These are phyloP conservation scores for Cyclophora albipunctata DNA, from an alignment of 2,888 invertebrate genomes.

Conservation along the genomic window DNA sequence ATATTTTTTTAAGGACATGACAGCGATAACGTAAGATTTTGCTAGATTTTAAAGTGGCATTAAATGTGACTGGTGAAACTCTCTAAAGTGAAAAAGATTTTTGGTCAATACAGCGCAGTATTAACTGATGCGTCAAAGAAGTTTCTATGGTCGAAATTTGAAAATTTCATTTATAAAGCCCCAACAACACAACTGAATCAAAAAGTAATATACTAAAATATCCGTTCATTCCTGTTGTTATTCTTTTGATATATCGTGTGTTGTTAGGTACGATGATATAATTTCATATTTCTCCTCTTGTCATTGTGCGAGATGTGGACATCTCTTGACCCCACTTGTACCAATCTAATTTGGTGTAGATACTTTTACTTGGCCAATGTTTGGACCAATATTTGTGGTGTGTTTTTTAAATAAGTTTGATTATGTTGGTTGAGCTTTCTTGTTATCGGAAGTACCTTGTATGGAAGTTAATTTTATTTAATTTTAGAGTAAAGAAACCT, in stretches of 20 bases:
- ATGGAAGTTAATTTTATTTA: too few species aligned
- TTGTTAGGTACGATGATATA: conserved; percentile 36
- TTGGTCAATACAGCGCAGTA: too few species aligned
- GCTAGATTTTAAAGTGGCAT: not conserved
- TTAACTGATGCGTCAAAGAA: too few species aligned
- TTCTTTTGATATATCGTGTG: conserved; percentile 24
- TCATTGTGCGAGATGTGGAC: conserved; percentile 40
- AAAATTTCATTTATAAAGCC: too few species aligned
- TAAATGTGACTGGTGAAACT: not conserved
- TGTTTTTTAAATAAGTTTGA: not conserved
- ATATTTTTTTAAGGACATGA: not conserved
- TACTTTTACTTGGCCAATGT: conserved; percentile 17
- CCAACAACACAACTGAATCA: not conserved
- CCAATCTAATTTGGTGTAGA: conserved; percentile 54
- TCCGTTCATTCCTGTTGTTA: conserved; percentile 20
- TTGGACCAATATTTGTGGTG: conserved; percentile 4
- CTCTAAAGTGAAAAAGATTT: too few species aligned
- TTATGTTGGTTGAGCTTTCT: too few species aligned
- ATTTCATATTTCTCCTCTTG: conserved; percentile 43
- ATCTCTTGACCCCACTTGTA: conserved; percentile 61
- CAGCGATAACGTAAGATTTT: not conserved
- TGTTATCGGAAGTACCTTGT: too few species aligned
- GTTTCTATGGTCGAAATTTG: too few species aligned
- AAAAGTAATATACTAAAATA: conserved; percentile 16
- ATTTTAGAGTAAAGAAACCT: too few species aligned